These are phyloP conservation scores for Eurystomus gularis DNA, from an alignment of 2,113 vertebrate genomes.

Conservation along the genomic window DNA sequence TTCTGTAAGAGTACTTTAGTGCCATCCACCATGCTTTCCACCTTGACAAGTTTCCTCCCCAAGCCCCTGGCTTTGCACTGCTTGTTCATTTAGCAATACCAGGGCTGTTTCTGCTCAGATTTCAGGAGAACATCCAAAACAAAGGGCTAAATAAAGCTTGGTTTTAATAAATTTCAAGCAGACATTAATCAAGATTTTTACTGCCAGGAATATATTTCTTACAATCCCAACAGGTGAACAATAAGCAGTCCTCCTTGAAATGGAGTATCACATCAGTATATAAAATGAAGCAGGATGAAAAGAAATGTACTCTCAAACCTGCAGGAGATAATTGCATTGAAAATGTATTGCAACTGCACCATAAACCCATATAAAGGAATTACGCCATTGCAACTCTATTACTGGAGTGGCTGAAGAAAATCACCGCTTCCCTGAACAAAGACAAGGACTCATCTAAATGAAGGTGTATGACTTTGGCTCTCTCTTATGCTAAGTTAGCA, in stretches of 20 bases:
- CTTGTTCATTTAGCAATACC: background rate
- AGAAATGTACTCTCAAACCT: background rate
- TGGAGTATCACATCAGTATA: background rate
- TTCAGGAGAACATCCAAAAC: constrained; percentile 4
- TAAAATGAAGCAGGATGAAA: background rate
- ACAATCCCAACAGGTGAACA: background rate
- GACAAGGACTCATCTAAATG: background rate
- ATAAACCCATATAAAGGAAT: background rate
- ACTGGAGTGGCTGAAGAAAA: background rate
- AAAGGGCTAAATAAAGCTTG: background rate
- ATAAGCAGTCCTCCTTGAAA: background rate
- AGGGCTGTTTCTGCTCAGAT: background rate
- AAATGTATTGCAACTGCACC: background rate
- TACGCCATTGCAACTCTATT: background rate
- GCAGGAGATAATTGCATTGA: background rate
- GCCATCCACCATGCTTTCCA: background rate
- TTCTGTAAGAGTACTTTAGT: background rate
- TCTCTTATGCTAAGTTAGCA: background rate
- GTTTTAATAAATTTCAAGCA: background rate
- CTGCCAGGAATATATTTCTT: background rate
- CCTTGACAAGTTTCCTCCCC: background rate
- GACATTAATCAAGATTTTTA: background rate
- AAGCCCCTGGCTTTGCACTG: background rate
- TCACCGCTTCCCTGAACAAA: background rate
- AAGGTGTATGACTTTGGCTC: background rate